These are phyloP conservation scores for Brachionus rubens DNA, from an alignment of 1,140 invertebrate genomes.

Conservation along the genomic window DNA sequence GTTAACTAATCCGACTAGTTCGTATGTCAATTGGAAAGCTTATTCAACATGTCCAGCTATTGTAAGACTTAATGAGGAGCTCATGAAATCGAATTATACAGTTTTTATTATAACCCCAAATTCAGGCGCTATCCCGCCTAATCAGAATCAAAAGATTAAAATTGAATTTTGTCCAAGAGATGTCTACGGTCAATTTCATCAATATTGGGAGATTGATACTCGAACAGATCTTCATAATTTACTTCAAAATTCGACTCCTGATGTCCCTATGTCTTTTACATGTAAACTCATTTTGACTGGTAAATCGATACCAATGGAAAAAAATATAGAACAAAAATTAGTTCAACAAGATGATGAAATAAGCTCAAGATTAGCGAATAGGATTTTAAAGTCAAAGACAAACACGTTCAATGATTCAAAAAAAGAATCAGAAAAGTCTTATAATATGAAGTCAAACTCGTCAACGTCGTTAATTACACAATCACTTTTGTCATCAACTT, in stretches of 20 bases:
- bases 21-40: constrained; percentile 32
- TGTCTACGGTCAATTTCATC: constrained; percentile 11
- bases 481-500: constrained; percentile 1
- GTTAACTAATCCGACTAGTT: constrained; percentile 26
- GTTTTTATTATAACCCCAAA: constrained; percentile 24
- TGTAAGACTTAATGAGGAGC: constrained; percentile 12
- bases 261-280: not conserved
- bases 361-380: constrained; percentile 6
- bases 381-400: constrained; percentile 16
- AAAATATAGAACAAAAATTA: constrained; percentile 38
- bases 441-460: not conserved
- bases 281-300: constrained; percentile 4
- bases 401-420: not conserved
- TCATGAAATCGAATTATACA: constrained; percentile 3
- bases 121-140: constrained; percentile 9
- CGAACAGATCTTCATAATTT: constrained; percentile 20
- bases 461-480: not conserved
- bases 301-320: constrained; percentile 5
- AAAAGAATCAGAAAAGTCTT: not conserved
- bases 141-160: constrained; percentile 35
- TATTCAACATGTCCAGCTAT: constrained; percentile 17
- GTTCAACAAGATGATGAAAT: constrained; percentile 4
- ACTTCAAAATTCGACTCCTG: not conserved
- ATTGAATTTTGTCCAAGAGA: constrained; percentile 43
- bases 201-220: constrained; percentile 41